Evolutionary conservation across 2,113 vertebrate species (phyloP).

Genomic region (Platysternon megacephalum): DNA sequence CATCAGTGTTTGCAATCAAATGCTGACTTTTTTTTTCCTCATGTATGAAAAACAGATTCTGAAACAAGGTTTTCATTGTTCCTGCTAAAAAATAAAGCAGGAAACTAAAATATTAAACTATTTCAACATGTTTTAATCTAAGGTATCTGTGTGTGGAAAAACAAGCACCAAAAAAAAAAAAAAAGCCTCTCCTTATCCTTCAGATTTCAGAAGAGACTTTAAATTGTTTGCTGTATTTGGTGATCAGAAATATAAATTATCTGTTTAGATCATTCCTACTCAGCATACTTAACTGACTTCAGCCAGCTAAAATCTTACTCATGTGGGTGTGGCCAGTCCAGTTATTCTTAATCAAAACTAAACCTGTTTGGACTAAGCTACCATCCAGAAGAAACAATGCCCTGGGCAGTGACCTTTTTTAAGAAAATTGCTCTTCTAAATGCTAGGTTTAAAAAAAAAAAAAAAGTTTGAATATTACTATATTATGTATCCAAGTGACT

Average conservation of each 20-base stretch:
- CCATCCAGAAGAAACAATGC: background rate
- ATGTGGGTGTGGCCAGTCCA: background rate
- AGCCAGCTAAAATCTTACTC: background rate
- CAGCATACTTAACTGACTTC: background rate
- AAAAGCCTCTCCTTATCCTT: background rate
- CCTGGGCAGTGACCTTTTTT: background rate
- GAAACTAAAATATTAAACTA: background rate
- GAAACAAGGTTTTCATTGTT: slow-evolving; percentile 6
- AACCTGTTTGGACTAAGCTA: background rate
- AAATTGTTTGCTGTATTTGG: background rate
- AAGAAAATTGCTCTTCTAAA: background rate
- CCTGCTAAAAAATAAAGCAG: background rate
- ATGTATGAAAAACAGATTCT: background rate
- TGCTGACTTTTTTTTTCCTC: background rate
- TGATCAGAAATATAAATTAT: background rate
- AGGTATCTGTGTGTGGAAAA: background rate
- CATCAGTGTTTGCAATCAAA: background rate
- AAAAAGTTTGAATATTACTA: background rate
- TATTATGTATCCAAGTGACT: background rate
- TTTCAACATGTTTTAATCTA: background rate
- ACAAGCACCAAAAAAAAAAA: background rate
- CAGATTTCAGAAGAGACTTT: background rate
- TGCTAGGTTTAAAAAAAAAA: background rate
- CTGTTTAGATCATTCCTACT: background rate
- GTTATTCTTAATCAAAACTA: background rate